A percentile compares a stretch with the other conserved stretches of the same genome.
These are phyloP conservation scores for Nibea coibor DNA, from an alignment of 2,113 vertebrate genomes.

Conservation along the genomic window DNA sequence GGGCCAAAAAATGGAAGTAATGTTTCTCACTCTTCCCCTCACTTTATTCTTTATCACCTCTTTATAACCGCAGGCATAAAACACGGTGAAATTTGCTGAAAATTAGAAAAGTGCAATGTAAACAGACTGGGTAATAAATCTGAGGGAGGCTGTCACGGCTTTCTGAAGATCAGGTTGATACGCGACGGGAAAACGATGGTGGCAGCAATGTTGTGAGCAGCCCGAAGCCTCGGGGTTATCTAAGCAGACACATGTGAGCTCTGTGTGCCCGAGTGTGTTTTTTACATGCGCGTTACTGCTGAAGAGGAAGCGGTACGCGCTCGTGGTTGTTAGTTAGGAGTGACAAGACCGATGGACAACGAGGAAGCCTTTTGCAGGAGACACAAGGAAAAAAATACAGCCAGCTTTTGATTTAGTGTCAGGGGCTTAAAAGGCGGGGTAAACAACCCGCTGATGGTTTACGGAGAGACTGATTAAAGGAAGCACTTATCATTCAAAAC, in stretches of 20 bases:
- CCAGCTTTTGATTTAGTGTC: conserved; percentile 59
- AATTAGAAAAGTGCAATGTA: conserved; percentile 68
- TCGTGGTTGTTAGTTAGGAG: conserved; percentile 12
- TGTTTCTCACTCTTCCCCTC: conserved; percentile 15
- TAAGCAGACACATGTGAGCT: background rate
- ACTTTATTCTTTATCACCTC: conserved; percentile 49
- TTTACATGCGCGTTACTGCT: background rate
- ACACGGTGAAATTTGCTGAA: conserved; percentile 52
- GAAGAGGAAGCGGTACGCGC: background rate
- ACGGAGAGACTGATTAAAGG: conserved; percentile 62
- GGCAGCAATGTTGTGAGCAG: conserved; percentile 48
- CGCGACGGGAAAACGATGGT: conserved; percentile 58
- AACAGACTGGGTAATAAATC: conserved; percentile 65
- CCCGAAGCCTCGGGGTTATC: conserved; percentile 31
- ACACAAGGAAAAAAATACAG: conserved; percentile 24
- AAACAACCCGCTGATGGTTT: conserved; percentile 67
- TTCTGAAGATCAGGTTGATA: conserved; percentile 62
- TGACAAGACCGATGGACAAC: conserved; percentile 26
- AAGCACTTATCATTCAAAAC: conserved; percentile 68
- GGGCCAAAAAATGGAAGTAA: conserved; percentile 30
- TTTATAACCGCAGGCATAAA: conserved; percentile 55
- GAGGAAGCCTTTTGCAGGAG: conserved; percentile 15
- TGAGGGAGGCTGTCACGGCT: conserved; percentile 42
- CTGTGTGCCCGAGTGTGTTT: background rate
- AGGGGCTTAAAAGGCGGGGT: conserved; percentile 54